These are phyloP conservation scores for Pseudomugil tenellus DNA, from an alignment of 2,797 vertebrate genomes.

Conservation along the genomic window DNA sequence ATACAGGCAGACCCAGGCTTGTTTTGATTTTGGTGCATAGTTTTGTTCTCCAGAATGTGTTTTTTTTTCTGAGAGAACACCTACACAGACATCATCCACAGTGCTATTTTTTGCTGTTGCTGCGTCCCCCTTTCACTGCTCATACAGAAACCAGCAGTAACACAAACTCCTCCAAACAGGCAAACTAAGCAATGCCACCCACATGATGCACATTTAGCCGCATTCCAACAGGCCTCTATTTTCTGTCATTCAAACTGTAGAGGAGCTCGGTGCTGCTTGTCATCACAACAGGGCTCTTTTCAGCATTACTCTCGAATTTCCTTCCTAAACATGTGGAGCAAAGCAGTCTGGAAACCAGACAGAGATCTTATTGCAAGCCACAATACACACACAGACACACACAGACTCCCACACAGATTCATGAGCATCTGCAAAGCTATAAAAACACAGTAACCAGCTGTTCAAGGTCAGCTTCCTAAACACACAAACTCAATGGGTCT, in stretches of 20 bases:
- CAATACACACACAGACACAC: slow-evolving; percentile 5
- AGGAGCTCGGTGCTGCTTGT: slow-evolving; percentile 42
- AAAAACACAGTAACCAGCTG: slow-evolving; percentile 69
- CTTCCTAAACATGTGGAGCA: slow-evolving; percentile 66
- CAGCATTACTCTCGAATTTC: slow-evolving; percentile 55
- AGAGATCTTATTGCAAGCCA: slow-evolving; percentile 47
- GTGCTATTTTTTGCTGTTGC: slow-evolving; percentile 12
- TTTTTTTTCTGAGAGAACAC: neutral
- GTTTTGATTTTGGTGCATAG: neutral
- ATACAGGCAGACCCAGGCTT: neutral
- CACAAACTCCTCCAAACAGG: slow-evolving; percentile 20
- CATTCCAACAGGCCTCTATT: slow-evolving; percentile 36
- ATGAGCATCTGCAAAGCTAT: slow-evolving; percentile 39
- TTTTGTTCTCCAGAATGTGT: neutral
- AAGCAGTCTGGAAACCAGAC: slow-evolving; percentile 48
- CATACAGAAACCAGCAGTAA: slow-evolving; percentile 11
- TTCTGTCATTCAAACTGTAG: slow-evolving; percentile 34
- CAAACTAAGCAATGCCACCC: slow-evolving; percentile 31
- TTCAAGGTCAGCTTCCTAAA: slow-evolving; percentile 63
- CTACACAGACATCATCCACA: neutral
- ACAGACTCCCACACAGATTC: slow-evolving; percentile 9
- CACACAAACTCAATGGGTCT: slow-evolving; percentile 56
- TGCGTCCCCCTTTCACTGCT: slow-evolving; percentile 9
- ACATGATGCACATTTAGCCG: slow-evolving; percentile 42
- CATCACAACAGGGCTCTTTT: slow-evolving; percentile 50